Evolutionary conservation across 2,888 invertebrate genomes (phyloP), one percentile per base, ranked within the genome.

Genomic region (Cantharis flavilabris): DNA sequence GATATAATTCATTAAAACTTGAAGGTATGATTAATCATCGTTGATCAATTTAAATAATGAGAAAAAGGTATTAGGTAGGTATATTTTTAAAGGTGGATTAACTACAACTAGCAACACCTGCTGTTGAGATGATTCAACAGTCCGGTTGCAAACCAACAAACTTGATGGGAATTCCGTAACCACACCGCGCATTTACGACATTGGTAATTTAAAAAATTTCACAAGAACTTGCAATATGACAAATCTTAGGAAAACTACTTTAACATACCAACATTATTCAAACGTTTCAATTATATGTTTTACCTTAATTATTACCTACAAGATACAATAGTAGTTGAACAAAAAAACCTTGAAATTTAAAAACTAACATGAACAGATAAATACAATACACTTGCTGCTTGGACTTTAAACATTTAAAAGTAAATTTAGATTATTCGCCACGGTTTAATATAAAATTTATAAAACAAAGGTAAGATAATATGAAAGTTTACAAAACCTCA

Each of bases 11-110:
- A 70, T 76, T 75, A 14, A 69, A 64, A 13, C 33, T 69, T 64
- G 74, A 62, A 62, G 62, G 18, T 69, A 76, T 70, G 72, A 76
- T 72, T 76, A 76, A 76, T 76, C 72, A 73, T 72, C 69, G 23
- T 69, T 69, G 65, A 75, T 63, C 23, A 75, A 70, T 69, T 73
- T 33, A 62, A 20, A 13, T 26, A 14, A 11, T 14, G 33, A 26
- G 11, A 10, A 28, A 49, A 62, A 30, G 11, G n/a, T 28, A 28
- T 14, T 33, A 70, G 18, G 20, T 33, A 70, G 18, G 20, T 11
- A 18, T 20, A 20, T 65, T 65, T 65, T 11, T 18, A 26, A 20
- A 20, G 65, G 23, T 20, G 23, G 18, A 2, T 14, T 33, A 16
- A 62, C 28, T 30, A 64, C n/a, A n/a, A n/a, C 18, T 64, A 18